Evolutionary conservation across 2,888 invertebrate species (phyloP), one percentile per base, ranked within the genome.

Genomic region (Heterodera filipjevi): DNA sequence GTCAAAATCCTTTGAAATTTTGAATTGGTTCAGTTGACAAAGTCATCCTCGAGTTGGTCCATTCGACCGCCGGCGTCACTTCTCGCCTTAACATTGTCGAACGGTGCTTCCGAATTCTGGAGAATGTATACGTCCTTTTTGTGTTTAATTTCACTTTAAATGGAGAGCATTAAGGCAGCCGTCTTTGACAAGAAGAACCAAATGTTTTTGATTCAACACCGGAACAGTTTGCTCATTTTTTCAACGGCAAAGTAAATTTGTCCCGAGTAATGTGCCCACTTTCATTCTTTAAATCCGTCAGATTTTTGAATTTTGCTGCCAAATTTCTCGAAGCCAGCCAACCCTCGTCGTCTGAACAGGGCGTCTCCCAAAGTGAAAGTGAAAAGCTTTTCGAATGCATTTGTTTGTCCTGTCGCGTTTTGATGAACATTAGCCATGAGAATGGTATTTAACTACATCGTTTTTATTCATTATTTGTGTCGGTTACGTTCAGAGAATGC

Each of bases 351-450:
- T 14, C 39, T 27, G 59, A 33, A 49, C 30, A 64, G 12, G 46
- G 76, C 46, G 12, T 53, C 46, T 66, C 71, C 33, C 49, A 71
- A 70, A 44, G 35, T 35, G 76, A 76, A 68, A 59, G 35, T n/a
- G 59, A 46, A 22, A 32, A 81, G 53, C 27, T 81, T 10, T 59
- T 83, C 66, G 84, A 84, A 32, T 84, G 84, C 72, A 76, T 86
- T 8, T 80, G 83, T 49, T 77, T 86, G 12, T 78, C 86, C 81
- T 81, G 82, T 14, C 81, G 86, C 3, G 84, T 86, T 14, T 79
- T 87, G 16, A 84, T 86, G 35, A 87, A 87, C 77, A 79, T 87
- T 6, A 83, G 84, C 0, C 86, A 87, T 71, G 86, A 86, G 33
- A 87, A 85, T 77, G 86, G 86, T 86, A 32, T 27, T 10, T 22